phyloP scores from a whole-genome alignment of 2,797 vertebrate species.

The Tadarida brasiliensis region DNA sequence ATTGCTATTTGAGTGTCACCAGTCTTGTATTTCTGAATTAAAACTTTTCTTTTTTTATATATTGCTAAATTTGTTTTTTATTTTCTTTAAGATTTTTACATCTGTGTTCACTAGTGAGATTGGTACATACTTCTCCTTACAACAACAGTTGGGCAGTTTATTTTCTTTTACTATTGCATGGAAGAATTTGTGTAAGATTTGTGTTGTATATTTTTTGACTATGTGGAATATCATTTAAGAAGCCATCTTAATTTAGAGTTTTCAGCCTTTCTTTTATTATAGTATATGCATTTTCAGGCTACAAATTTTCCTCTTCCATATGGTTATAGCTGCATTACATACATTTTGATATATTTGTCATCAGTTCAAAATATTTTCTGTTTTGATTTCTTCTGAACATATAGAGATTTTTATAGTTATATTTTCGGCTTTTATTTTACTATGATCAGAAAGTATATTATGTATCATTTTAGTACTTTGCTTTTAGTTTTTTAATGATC shows the following conservation, averaged over 20 bases:
- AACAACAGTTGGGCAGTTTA: background rate
- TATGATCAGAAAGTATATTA: background rate
- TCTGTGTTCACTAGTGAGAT: background rate
- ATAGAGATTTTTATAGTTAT: background rate
- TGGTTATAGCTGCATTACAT: background rate
- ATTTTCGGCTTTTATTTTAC: conserved; percentile 7
- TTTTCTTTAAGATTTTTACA: conserved; percentile 25
- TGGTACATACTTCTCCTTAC: background rate
- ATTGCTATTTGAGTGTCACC: background rate
- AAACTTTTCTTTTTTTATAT: background rate
- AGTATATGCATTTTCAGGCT: background rate
- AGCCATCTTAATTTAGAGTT: conserved; percentile 1
- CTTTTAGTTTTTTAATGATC: background rate
- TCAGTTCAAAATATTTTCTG: conserved; percentile 6
- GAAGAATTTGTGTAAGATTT: conserved; percentile 12
- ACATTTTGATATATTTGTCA: background rate
- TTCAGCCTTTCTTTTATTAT: conserved; percentile 8
- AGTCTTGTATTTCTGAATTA: conserved; percentile 24
- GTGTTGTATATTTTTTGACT: background rate
- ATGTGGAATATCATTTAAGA: conserved; percentile 2
- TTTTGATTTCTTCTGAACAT: conserved; percentile 22
- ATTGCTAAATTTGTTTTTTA: conserved; percentile 22
- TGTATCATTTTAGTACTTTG: background rate
- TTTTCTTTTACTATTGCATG: background rate
- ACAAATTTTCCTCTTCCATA: background rate